Base-by-base conservation (phyloP, 2,797 vertebrate species). In the Furcifer pardalis region DNA sequence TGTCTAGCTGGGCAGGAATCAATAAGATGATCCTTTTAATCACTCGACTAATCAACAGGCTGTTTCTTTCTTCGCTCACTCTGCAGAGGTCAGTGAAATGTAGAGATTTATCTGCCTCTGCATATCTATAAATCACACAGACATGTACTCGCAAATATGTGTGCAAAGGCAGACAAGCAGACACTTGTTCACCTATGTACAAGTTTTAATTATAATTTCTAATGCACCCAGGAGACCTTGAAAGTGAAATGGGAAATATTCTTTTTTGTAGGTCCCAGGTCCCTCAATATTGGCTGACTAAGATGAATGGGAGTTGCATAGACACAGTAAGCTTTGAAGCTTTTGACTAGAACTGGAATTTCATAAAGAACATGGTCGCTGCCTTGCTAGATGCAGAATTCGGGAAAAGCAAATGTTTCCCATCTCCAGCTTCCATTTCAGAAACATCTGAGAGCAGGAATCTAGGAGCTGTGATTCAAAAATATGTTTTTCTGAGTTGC, bases 1-100 rank as follows among this genome's bases (percentile, higher is more conserved):
- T 91, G 94, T 90, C 90, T 89, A 85, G 92, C 87, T 93, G 93
- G 94, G 94, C 92, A 91, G 93, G 95, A 95, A 95, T 96, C 95
- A 95, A 95, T 96, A 95, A 94, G 94, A 94, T 86, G 91, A 94
- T 93, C 92, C 93, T 93, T 93, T 96, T 95, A 95, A 94, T 95
- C 94, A 92, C 94, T 91, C 95, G 92, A 94, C 94, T 95, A 95
- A 95, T 94, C 94, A 95, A 93, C 91, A 92, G 92, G 92, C 93
- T 94, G 86, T 95, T 95, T 95, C 94, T 95, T 94, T 94, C 94
- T 94, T 88, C 92, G 93, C 63, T 90, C 87, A 91, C 86, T 87
- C 81, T 89, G 83, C 80, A 60, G 87, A 32, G 85, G 85, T 89
- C 91, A 85, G 42, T 91, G 92, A 94, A 91, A 91, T 85, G 85